Evolutionary conservation across 35 echinoderm and acorn worm species (phyloP).

Genomic region (Chiridota heheva): DNA sequence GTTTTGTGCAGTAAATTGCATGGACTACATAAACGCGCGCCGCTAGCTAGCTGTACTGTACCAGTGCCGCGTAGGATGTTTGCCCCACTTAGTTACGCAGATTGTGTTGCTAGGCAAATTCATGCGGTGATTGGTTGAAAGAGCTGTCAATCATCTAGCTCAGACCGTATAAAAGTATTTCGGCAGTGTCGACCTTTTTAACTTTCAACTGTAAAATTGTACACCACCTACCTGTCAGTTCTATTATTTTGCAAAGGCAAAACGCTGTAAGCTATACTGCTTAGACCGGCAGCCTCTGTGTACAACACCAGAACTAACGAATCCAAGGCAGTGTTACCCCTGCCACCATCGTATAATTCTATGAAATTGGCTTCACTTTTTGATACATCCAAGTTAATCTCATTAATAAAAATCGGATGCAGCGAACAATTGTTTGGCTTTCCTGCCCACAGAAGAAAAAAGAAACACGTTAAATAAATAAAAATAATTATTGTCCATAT

Average conservation of each 20-base stretch:
- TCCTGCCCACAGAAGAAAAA: slow-evolving; percentile 40
- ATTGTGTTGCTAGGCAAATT: no score
- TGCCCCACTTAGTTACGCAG: no score
- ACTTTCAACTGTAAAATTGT: no score
- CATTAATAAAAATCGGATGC: slow-evolving; percentile 79
- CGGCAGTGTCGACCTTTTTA: no score
- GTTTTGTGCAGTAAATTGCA: no score
- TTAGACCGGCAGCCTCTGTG: neutral
- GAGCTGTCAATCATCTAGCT: no score
- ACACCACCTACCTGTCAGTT: slow-evolving; percentile 54
- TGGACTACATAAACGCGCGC: no score
- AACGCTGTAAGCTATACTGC: slow-evolving; percentile 8
- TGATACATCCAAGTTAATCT: slow-evolving; percentile 57
- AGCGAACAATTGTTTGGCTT: slow-evolving; percentile 69
- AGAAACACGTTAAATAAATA: neutral
- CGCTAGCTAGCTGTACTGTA: no score
- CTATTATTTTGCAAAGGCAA: slow-evolving; percentile 55
- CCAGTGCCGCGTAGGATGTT: no score
- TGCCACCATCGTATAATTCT: slow-evolving; percentile 91
- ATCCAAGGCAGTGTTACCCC: slow-evolving; percentile 69
- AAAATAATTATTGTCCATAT: neutral
- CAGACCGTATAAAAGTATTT: no score
- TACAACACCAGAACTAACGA: slow-evolving; percentile 66
- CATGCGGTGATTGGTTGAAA: no score
- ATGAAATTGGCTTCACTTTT: slow-evolving; percentile 65